Percentiles rank a stretch among this genome's conserved stretches.
phyloP scores from a whole-genome alignment of 2,888 invertebrate species.

The Poecilobothrus nobilitatus region DNA sequence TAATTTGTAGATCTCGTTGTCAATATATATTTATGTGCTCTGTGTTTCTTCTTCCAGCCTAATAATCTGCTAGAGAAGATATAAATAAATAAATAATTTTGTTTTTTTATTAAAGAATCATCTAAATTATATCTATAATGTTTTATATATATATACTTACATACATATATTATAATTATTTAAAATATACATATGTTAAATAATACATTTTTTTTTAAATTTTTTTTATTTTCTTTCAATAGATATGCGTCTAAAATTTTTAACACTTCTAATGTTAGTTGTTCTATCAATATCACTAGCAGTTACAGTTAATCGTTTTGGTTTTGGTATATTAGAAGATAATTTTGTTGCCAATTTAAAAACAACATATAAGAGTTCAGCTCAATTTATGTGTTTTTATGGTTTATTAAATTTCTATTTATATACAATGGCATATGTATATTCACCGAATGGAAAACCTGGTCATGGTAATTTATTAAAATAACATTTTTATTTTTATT shows the following conservation, averaged over 20 bases:
- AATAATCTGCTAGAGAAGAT: too few relatives aligned
- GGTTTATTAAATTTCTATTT: slow-evolving; percentile 89
- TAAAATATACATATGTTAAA: too few relatives aligned
- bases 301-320: slow-evolving; percentile 75
- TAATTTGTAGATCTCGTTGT: too few relatives aligned
- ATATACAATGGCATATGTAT: slow-evolving; percentile 89
- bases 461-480: slow-evolving; percentile 61
- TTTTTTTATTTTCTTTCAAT: slow-evolving; percentile 25
- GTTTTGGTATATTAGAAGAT: slow-evolving; percentile 82
- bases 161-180: too few relatives aligned
- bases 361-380: slow-evolving; percentile 82
- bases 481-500: too few relatives aligned
- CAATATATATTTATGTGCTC: too few relatives aligned
- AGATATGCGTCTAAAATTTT: slow-evolving; percentile 87
- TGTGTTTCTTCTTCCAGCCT: too few relatives aligned
- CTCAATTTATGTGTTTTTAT: slow-evolving; percentile 92
- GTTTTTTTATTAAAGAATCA: too few relatives aligned
- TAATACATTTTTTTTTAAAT: background rate
- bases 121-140: too few relatives aligned
- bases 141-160: too few relatives aligned
- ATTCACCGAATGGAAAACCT: slow-evolving; percentile 75
- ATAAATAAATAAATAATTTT: too few relatives aligned
- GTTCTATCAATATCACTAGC: slow-evolving; percentile 65
- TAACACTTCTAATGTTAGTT: slow-evolving; percentile 76
- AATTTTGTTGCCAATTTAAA: slow-evolving; percentile 86